Base-by-base conservation (phyloP, 2,113 vertebrate genomes). In the Lophura nycthemera region DNA sequence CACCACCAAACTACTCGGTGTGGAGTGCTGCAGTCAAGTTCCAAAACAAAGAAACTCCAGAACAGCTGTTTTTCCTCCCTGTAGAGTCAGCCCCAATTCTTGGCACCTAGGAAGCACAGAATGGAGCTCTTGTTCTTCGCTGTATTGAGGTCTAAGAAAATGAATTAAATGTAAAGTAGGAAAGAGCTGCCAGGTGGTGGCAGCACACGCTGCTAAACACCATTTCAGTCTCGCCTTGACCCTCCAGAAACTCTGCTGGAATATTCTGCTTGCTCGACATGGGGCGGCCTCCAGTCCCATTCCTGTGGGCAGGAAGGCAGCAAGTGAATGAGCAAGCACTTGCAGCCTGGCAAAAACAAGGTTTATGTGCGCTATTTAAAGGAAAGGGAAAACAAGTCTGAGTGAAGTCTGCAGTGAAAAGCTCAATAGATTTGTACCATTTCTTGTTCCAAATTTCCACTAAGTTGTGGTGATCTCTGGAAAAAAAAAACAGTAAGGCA, bases 301-400 rank as follows among this genome's bases (percentile, higher is more conserved):
- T 95, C 84, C 87, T 93, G 89, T 6, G 42, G 95, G 69, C 47
- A 88, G 78, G 54, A 66, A 91, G 67, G 87, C 81, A 87, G 75
- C 89, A 82, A 92, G 87, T 27, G 83, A 81, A 72, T 48, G 66
- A 87, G 75, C 34, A 86, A 86, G 64, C 75, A 73, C 60, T 89
- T 60, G 75, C 57, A 67, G 76, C 29, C 54, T 90, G 66, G 63
- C 90, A 86, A 95, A 86, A 94, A 61, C 57, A 90, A 59, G 73
- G 52, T 10, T 65, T 54, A 9, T 43, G 8, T 21, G 50, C 20
- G 45, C 76, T 95, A 75, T 89, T 92, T 88, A 89, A 88, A 88
- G 76, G 43, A 60, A 72, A 88, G 22, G 8, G 38, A 83, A 89
- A 43, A 71, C 1, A 7, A 88, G 43, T 66, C 65, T 57, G 52